Evolutionary conservation across 2,888 invertebrate genomes (phyloP).

Genomic region (Melieria omissa): DNA sequence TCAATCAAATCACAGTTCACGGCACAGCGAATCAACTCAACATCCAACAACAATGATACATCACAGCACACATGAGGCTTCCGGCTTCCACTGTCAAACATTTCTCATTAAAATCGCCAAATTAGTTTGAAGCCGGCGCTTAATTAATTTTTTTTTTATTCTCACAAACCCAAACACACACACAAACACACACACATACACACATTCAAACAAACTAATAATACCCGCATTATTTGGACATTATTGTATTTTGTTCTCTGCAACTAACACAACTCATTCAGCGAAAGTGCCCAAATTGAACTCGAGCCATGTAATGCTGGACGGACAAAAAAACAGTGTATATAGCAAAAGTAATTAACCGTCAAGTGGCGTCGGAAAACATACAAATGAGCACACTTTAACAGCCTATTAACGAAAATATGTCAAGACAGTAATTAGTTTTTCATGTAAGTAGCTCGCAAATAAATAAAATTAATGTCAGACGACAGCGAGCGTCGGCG

Average conservation of each 20-base stretch:
- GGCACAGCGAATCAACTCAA: too few relatives aligned
- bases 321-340: background rate
- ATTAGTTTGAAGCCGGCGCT: slow-evolving; percentile 14
- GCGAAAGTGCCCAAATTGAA: too few relatives aligned
- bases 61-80: background rate
- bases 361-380: slow-evolving; percentile 30
- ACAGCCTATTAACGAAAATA: slow-evolving; percentile 38
- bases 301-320: too few relatives aligned
- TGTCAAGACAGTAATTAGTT: slow-evolving; percentile 39
- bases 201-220: too few relatives aligned
- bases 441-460: slow-evolving; percentile 8
- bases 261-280: too few relatives aligned
- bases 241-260: too few relatives aligned
- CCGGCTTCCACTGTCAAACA: background rate
- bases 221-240: too few relatives aligned
- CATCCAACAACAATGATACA: background rate
- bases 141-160: slow-evolving; percentile 4
- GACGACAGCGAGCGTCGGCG: background rate
- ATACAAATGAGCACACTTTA: slow-evolving; percentile 35
- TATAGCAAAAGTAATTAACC: slow-evolving; percentile 16
- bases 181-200: too few relatives aligned
- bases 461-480: slow-evolving; percentile 21
- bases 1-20: too few relatives aligned
- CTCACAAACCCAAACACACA: too few relatives aligned
- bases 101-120: background rate